Evolutionary conservation across 2,797 vertebrate species (phyloP).

Genomic region (Tragelaphus eurycerus): DNA sequence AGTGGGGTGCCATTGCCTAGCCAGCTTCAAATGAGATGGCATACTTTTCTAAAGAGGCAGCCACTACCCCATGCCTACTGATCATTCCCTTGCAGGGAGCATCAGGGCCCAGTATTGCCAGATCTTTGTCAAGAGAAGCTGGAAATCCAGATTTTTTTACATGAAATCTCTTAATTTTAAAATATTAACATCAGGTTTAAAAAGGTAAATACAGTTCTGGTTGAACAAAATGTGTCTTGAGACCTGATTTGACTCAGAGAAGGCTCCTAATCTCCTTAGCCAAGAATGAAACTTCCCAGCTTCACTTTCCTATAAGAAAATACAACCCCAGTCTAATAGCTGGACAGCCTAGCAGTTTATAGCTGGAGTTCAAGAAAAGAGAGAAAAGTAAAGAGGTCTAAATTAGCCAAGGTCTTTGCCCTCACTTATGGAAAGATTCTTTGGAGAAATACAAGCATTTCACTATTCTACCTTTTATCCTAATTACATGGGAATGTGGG

Average conservation of each 20-base stretch:
- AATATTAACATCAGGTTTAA: slow-evolving; percentile 17
- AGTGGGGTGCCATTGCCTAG: not conserved
- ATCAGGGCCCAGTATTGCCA: not conserved
- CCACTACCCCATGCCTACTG: slow-evolving; percentile 6
- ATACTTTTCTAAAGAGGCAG: slow-evolving; percentile 59
- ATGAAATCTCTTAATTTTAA: slow-evolving; percentile 38
- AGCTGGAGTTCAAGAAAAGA: slow-evolving; percentile 1
- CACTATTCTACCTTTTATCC: not conserved
- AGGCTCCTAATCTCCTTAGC: not conserved
- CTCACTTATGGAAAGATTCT: not conserved
- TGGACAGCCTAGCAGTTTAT: not conserved
- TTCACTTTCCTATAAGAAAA: slow-evolving; percentile 42
- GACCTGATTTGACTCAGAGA: not conserved
- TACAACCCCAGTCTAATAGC: not conserved
- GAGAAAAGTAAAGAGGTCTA: not conserved
- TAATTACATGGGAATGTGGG: slow-evolving; percentile 24
- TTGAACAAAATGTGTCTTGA: slow-evolving; percentile 34
- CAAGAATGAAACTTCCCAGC: slow-evolving; percentile 51
- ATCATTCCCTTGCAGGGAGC: not conserved
- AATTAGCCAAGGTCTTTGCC: not conserved
- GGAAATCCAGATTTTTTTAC: not conserved
- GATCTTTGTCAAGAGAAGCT: no score
- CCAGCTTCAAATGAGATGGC: slow-evolving; percentile 61
- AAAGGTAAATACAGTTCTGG: slow-evolving; percentile 30
- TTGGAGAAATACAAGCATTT: slow-evolving; percentile 11